Evolutionary conservation across 2,888 invertebrate genomes (phyloP).

Genomic region (Antheraea assamensis): DNA sequence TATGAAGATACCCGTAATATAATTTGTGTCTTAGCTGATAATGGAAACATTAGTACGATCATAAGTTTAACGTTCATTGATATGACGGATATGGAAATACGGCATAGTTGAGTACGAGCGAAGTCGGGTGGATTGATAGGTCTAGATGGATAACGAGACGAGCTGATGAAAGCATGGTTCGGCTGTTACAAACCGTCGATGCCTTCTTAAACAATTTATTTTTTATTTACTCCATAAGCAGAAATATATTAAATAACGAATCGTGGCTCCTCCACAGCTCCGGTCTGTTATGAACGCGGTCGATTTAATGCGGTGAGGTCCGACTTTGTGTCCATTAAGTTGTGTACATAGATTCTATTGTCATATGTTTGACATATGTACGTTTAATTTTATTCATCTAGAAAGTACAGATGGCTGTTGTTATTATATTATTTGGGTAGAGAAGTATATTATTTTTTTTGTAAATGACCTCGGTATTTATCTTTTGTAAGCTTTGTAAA

Average conservation of each 20-base stretch:
- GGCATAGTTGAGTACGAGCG: slow-evolving; percentile 41
- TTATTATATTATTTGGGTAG: slow-evolving; percentile 83
- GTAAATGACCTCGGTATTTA: slow-evolving; percentile 82
- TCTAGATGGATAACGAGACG: slow-evolving; percentile 26
- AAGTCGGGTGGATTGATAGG: slow-evolving; percentile 23
- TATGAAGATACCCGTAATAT: slow-evolving; percentile 77
- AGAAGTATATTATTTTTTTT: slow-evolving; percentile 82
- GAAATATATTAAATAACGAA: slow-evolving; percentile 63
- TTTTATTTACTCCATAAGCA: slow-evolving; percentile 60
- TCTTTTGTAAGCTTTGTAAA: slow-evolving; percentile 80
- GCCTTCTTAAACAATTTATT: slow-evolving; percentile 46
- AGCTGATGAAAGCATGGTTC: slow-evolving; percentile 29
- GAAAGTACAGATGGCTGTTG: slow-evolving; percentile 83
- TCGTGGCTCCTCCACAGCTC: slow-evolving; percentile 65
- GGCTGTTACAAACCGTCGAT: slow-evolving; percentile 46
- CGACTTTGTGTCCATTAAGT: slow-evolving; percentile 60
- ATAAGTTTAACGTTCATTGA: slow-evolving; percentile 75
- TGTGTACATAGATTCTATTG: slow-evolving; percentile 80
- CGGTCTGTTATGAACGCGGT: slow-evolving; percentile 47
- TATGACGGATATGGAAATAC: slow-evolving; percentile 51
- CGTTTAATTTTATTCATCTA: slow-evolving; percentile 82
- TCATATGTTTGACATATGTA: slow-evolving; percentile 81
- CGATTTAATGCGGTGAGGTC: slow-evolving; percentile 51
- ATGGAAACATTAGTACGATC: slow-evolving; percentile 72
- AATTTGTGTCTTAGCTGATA: slow-evolving; percentile 82